Conservation (phyloP, 2,113 vertebrate species). For the Crotalus tigris region DNA sequence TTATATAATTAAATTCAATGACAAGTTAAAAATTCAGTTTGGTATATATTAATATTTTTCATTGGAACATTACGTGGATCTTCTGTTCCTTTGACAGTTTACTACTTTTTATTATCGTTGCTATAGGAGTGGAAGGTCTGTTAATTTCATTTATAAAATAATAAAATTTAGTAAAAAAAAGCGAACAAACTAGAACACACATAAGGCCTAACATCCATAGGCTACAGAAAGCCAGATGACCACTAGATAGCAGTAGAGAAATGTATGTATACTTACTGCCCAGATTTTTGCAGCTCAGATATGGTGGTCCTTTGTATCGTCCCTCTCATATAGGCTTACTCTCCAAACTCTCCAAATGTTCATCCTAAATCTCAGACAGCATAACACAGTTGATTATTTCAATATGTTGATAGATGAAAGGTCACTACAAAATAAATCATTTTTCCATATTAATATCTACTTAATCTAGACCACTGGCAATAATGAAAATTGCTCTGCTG, state of each 20-base stretch:
- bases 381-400: neutral
- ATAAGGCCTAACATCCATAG: neutral
- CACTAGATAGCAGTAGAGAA: neutral
- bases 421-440: neutral
- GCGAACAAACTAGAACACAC: neutral
- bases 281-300: neutral
- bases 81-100: neutral
- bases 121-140: neutral
- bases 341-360: neutral
- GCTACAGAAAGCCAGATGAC: neutral
- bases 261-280: neutral
- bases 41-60: neutral
- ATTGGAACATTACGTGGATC: neutral
- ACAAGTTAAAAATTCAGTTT: neutral
- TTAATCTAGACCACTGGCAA: neutral
- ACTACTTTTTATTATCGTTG: neutral
- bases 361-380: neutral
- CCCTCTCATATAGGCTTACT: too few relatives aligned
- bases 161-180: neutral
- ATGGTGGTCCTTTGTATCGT: neutral
- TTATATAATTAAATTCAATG: neutral
- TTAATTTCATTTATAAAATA: neutral
- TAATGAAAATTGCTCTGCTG: neutral
- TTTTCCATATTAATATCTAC: neutral
- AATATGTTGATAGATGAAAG: neutral